A percentile compares a stretch with the other conserved stretches of the same genome.
Conservation (phyloP, 2,888 invertebrate species). For the Cetonia aurata region DNA sequence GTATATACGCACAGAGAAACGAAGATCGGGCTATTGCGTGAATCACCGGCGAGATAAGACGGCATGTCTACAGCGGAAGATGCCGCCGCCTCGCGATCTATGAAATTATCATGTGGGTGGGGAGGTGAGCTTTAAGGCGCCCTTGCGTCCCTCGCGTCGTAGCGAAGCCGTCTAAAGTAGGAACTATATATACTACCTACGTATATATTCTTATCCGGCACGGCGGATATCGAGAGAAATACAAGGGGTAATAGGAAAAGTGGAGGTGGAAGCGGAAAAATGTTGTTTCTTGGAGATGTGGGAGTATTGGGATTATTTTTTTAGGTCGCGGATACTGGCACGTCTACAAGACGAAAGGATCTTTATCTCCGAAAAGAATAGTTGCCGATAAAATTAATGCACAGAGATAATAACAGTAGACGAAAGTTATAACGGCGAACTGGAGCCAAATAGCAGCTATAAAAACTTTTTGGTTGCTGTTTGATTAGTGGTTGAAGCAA, state of each 20-base stretch:
- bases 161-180: not conserved
- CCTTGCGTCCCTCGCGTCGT: not conserved
- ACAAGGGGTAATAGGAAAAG: not conserved
- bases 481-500: no score
- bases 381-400: no score
- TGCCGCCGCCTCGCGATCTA: conserved; percentile 15
- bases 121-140: not conserved
- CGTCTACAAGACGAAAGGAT: not conserved
- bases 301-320: not conserved
- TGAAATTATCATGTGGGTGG: conserved; percentile 3
- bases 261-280: not conserved
- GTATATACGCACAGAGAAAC: not conserved
- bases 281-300: no score
- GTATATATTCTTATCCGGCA: not conserved
- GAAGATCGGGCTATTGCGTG: not conserved
- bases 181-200: not conserved
- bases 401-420: no score
- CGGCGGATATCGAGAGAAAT: not conserved
- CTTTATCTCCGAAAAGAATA: conserved; percentile 1
- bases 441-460: no score
- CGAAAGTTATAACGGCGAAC: no score
- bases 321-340: conserved; percentile 4
- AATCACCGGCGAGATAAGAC: conserved; percentile 6
- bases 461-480: no score
- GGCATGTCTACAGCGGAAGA: not conserved